Conservation (phyloP, 2,113 vertebrate genomes). For the Polypterus senegalus region DNA sequence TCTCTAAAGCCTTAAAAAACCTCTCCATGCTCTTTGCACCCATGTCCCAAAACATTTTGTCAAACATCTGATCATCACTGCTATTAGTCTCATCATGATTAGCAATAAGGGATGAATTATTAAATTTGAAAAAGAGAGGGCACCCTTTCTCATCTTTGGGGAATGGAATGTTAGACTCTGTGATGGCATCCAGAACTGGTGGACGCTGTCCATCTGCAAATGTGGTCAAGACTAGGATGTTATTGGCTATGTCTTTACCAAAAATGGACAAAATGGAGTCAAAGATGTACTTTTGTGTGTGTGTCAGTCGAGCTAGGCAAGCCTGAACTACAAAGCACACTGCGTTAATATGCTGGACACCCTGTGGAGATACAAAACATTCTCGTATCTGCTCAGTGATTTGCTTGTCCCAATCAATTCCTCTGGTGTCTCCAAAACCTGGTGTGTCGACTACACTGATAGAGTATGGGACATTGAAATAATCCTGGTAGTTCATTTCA, state of each 20-base stretch:
- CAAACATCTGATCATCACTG: neutral
- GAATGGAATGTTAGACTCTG: conserved; percentile 9
- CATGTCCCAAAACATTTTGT: conserved; percentile 20
- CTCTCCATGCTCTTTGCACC: conserved; percentile 14
- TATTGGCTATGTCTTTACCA: conserved; percentile 21
- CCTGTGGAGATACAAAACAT: too few relatives aligned
- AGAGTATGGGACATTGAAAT: too few relatives aligned
- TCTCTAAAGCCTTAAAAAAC: conserved; percentile 10
- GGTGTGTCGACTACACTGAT: too few relatives aligned
- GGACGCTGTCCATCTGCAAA: conserved; percentile 19
- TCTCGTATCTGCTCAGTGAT: too few relatives aligned
- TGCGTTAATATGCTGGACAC: neutral
- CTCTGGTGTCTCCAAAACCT: too few relatives aligned
- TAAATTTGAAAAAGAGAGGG: conserved; percentile 24
- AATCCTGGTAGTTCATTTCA: too few relatives aligned
- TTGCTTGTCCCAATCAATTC: too few relatives aligned
- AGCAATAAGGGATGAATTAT: conserved; percentile 2
- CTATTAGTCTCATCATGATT: neutral
- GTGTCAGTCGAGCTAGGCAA: conserved; percentile 9
- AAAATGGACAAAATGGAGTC: conserved; percentile 23
- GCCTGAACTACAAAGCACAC: conserved; percentile 21
- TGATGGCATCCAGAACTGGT: conserved; percentile 17
- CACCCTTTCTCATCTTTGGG: neutral
- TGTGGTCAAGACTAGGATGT: conserved; percentile 17
- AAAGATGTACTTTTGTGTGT: conserved; percentile 18